Percentiles rank a stretch among this genome's conserved stretches.
Evolutionary conservation across 2,113 vertebrate species (phyloP).

Genomic region (Catagonus wagneri): DNA sequence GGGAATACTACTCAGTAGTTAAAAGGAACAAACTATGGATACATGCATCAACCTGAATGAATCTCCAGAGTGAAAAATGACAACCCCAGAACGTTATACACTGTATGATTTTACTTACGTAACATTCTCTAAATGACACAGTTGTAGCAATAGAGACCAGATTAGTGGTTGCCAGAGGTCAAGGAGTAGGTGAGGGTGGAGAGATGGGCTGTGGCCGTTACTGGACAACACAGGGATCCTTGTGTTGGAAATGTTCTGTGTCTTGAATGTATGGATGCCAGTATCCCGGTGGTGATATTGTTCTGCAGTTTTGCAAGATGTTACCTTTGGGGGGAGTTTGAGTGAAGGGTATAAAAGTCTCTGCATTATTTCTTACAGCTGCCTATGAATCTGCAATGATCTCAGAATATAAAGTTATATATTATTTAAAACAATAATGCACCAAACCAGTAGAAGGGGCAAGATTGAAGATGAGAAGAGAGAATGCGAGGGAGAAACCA

Average conservation of each 20-base stretch:
- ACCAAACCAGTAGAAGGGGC: background rate
- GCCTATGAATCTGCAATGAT: background rate
- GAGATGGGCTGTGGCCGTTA: background rate
- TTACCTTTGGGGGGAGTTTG: background rate
- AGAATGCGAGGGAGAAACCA: background rate
- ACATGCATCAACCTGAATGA: background rate
- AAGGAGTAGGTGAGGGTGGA: background rate
- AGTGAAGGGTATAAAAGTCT: background rate
- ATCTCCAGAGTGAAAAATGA: conserved; percentile 22
- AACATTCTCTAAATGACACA: background rate
- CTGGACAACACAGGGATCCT: background rate
- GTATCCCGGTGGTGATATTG: background rate
- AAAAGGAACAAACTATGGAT: conserved; percentile 9
- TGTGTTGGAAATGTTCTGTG: background rate
- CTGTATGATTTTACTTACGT: background rate
- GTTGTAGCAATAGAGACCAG: background rate
- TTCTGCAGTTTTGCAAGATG: background rate
- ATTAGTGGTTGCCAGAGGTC: background rate
- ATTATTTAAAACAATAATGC: background rate
- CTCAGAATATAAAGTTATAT: background rate
- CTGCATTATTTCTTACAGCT: conserved; percentile 41
- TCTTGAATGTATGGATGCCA: background rate
- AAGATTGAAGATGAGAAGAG: background rate
- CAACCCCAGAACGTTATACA: background rate
- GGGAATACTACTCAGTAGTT: background rate